Evolutionary conservation across 2,888 invertebrate genomes (phyloP), one percentile per base, ranked within the genome.

Genomic region (Allolobophora icterica): DNA sequence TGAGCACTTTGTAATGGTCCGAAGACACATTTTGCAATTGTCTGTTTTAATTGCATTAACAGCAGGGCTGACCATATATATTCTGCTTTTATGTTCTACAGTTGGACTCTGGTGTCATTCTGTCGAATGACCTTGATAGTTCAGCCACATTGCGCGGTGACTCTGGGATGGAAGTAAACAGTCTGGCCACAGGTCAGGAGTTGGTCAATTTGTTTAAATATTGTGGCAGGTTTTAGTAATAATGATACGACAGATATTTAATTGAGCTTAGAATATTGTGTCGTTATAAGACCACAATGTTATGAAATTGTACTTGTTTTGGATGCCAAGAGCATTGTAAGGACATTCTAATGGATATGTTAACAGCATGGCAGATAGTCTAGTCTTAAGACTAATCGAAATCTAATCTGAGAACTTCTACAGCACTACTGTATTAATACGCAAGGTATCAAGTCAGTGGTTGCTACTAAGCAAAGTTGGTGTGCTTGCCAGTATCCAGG

Each of bases 51-150:
- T 1, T 52, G 52, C 52, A 11, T 52, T 21, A 24, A 24, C 24
- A 24, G 8, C 21, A 24, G 52, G 24, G 24, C 52, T 52, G 24
- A 52, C 24, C 17, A 24, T 52, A 24, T 21, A n/a, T n/a, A n/a
- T 52, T 24, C 52, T 52, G 52, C 52, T 52, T 52, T 30, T 71
- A n/a, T 71, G 71, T 71, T 71, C 71, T n/a, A 1, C 71, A 71
- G 71, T n/a, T 71, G n/a, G 71, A 71, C 71, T 71, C 71, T 71
- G 71, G 71, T 71, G 71, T 71, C 71, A 71, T 71, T 71, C 71
- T 71, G 17, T 71, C 71, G n/a, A 71, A 71, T n/a, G 71, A 71
- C 71, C 71, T 71, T 71, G 71, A 71, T 11, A 71, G 71, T 71
- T 71, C 71, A 8, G 71, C 71, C 30, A 71, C 71, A 11, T 8